A percentile compares a stretch with the other conserved stretches of the same genome.
Conservation (phyloP, 2,888 invertebrate species). For the Plagodis pulveraria region DNA sequence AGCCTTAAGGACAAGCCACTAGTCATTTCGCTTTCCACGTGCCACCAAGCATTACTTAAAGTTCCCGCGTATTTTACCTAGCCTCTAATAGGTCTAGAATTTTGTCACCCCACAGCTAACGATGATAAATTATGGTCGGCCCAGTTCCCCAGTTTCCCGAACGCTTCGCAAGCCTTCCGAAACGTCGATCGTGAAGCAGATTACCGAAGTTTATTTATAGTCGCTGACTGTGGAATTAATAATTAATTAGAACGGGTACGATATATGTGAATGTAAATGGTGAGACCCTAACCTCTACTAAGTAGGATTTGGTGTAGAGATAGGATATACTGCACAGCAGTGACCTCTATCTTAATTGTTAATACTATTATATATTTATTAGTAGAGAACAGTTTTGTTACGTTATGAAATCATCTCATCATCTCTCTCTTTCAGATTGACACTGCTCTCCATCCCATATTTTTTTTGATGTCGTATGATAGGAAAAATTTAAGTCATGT, state of each 20-base stretch:
- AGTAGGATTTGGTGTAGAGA: background rate
- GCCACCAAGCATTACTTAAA: background rate
- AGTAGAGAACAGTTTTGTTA: too few species aligned
- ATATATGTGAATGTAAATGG: constrained; percentile 20
- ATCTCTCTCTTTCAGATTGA: too few species aligned
- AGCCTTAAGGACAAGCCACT: too few species aligned
- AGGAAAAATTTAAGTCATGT: too few species aligned
- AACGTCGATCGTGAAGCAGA: constrained; percentile 20
- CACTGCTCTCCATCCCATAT: too few species aligned
- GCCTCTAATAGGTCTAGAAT: constrained; percentile 33
- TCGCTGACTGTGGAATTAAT: constrained; percentile 19
- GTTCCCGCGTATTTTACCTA: constrained; percentile 6
- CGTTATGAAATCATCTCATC: too few species aligned
- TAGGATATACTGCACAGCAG: too few species aligned
- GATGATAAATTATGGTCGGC: constrained; percentile 45
- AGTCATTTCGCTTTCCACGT: too few species aligned
- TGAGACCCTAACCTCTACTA: background rate
- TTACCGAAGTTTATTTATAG: constrained; percentile 25
- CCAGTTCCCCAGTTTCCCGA: constrained; percentile 47
- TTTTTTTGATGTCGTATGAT: too few species aligned
- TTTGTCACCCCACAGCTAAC: constrained; percentile 39
- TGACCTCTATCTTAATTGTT: too few species aligned
- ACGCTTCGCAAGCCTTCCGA: constrained; percentile 41
- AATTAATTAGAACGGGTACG: constrained; percentile 24
- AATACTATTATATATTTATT: too few species aligned